phyloP scores from a whole-genome alignment of 2,113 vertebrate species.

The Albula glossodonta region DNA sequence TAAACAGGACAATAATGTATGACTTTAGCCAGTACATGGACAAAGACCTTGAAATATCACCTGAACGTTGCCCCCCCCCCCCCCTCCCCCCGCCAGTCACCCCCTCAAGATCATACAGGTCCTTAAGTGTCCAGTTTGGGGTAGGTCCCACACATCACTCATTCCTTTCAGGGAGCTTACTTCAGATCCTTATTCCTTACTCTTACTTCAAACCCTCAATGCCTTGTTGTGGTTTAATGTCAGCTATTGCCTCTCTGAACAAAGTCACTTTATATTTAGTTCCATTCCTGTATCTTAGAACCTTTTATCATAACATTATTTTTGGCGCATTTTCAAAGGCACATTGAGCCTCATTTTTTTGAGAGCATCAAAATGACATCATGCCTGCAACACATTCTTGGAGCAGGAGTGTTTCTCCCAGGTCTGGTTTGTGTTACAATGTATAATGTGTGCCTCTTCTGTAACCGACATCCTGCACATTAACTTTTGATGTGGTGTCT shows the following conservation, averaged over 20 bases:
- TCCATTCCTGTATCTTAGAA: too few species aligned
- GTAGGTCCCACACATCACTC: neutral
- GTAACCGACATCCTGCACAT: neutral
- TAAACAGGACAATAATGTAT: neutral
- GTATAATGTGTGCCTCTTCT: neutral
- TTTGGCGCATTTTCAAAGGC: neutral
- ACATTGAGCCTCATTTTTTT: neutral
- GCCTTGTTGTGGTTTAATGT: too few species aligned
- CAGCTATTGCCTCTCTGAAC: too few species aligned
- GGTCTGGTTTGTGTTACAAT: neutral
- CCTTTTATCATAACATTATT: neutral
- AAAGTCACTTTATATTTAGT: too few species aligned
- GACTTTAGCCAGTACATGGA: too few species aligned
- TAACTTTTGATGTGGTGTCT: constrained; percentile 49
- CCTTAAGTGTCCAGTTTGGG: too few species aligned
- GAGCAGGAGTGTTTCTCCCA: neutral
- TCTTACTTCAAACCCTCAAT: too few species aligned
- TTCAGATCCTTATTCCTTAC: neutral
- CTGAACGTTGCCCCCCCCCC: too few species aligned
- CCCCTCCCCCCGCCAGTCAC: too few species aligned
- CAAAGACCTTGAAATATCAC: too few species aligned
- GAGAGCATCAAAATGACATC: neutral
- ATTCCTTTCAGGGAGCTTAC: neutral
- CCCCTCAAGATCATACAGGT: too few species aligned
- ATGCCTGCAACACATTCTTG: neutral